A percentile compares a stretch with the other conserved stretches of the same genome.
phyloP scores from a whole-genome alignment of 2,797 vertebrate genomes.

The Tauraco hartlaubi region DNA sequence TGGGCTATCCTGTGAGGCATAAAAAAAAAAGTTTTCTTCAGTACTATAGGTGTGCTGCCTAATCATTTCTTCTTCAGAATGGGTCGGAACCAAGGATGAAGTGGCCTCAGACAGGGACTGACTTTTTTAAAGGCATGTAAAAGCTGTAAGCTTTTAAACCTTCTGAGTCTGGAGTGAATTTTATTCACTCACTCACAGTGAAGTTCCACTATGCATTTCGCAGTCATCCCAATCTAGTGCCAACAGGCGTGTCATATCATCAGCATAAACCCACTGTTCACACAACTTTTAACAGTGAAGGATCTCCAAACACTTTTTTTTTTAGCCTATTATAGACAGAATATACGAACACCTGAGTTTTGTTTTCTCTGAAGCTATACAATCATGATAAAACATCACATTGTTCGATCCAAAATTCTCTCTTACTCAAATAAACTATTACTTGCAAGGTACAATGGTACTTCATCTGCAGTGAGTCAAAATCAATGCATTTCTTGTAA shows the following conservation, averaged over 20 bases:
- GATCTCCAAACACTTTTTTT: background rate
- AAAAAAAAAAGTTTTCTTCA: background rate
- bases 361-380: background rate
- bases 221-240: background rate
- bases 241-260: background rate
- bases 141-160: background rate
- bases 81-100: background rate
- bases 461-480: background rate
- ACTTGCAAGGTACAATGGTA: background rate
- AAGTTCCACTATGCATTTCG: background rate
- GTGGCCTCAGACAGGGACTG: background rate
- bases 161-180: background rate
- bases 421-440: background rate
- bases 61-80: background rate
- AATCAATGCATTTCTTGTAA: background rate
- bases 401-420: background rate
- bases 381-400: background rate
- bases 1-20: background rate
- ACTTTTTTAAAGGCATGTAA: background rate
- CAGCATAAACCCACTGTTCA: background rate
- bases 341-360: background rate
- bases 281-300: background rate
- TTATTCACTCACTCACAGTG: background rate
- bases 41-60: too few relatives aligned
- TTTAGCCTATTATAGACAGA: background rate